Evolutionary conservation across 2,113 vertebrate genomes (phyloP), one percentile per base, ranked within the genome.

Genomic region (Scomber scombrus): DNA sequence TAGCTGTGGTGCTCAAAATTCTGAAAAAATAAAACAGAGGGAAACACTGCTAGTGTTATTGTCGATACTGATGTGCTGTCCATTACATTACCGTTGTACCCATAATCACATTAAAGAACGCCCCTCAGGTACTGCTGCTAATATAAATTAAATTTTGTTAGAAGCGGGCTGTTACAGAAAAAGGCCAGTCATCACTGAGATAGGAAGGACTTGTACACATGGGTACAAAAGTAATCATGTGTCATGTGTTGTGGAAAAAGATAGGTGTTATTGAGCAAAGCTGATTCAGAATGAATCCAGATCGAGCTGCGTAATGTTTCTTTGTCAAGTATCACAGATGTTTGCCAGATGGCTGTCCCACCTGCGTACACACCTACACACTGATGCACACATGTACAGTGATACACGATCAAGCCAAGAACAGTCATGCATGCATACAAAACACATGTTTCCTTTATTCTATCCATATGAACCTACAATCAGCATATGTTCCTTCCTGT

Each of bases 221-320:
- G 46, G 79, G 58, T 82, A 31, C 50, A 49, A 66, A 71, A 80
- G 52, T 29, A 72, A 71, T 75, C 63, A 90, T 26, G 23, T 26
- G 57, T 76, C 51, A 18, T 75, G 57, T 80, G 62, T 82, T 85
- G 52, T 2, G 13, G 21, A 70, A 74, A 85, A 71, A 19, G 49
- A 86, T 51, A 74, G 7, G 56, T 85, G 80, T 82, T 75, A 76
- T 68, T 85, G 69, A 81, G 58, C 43, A 73, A 64, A 80, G 40
- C 43, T 34, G 9, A 54, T 74, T 47, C 72, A 69, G 55, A 79
- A 57, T 77, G 54, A 68, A 85, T 31, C 79, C 58, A 75, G 57
- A 18, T 16, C 15, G 18, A 61, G 19, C 14, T 54, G 50, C 56
- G 64, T 74, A 8, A 65, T 75, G 47, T 50, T n/a, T 67, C 83